Conservation (phyloP, 2,113 vertebrate species). For the Microtus oregoni region DNA sequence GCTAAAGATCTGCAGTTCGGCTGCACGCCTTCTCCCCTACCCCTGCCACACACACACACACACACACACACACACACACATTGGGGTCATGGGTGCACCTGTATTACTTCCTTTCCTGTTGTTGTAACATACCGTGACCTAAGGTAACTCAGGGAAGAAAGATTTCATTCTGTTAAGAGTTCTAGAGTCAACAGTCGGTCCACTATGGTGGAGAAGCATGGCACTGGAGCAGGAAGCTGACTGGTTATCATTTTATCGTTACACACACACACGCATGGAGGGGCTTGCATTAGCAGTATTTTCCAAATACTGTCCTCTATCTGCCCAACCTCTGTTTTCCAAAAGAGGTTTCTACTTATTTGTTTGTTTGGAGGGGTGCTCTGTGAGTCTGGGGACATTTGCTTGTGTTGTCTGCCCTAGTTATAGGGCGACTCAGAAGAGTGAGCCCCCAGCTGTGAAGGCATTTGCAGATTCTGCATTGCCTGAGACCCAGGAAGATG, state of each 20-base stretch:
- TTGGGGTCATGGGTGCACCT: neutral
- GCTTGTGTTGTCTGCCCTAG: neutral
- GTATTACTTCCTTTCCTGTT: neutral
- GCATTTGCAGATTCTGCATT: slow-evolving; percentile 65
- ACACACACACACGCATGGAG: neutral
- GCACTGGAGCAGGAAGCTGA: neutral
- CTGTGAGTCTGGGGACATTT: neutral
- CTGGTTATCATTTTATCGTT: neutral
- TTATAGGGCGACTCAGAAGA: slow-evolving; percentile 31
- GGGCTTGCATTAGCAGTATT: neutral
- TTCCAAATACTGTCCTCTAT: neutral
- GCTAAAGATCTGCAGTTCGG: neutral
- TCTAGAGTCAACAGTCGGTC: neutral
- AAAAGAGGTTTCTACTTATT: neutral
- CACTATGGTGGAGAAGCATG: neutral
- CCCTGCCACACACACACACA: neutral
- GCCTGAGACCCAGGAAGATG: slow-evolving; percentile 58
- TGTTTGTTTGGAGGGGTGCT: too few relatives aligned
- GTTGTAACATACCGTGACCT: neutral
- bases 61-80: neutral
- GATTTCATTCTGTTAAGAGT: neutral
- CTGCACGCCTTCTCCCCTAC: accelerated
- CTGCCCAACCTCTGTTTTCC: neutral
- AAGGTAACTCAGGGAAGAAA: neutral
- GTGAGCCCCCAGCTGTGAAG: neutral